Evolutionary conservation across 23 tunicate genomes (phyloP), one percentile per base, ranked within the genome.

Genomic region (Clavelina lepadiformis): DNA sequence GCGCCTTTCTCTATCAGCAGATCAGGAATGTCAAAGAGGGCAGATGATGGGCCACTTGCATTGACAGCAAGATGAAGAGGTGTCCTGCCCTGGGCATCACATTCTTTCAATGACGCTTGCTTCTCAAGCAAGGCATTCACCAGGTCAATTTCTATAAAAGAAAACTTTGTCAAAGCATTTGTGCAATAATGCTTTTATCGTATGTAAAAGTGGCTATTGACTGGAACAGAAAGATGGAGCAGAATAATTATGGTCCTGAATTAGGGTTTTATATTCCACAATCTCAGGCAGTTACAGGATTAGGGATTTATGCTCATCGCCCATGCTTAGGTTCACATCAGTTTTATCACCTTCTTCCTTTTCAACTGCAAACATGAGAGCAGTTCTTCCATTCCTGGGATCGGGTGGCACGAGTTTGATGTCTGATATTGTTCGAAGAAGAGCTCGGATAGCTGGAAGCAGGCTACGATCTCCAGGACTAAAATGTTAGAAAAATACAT

Each of bases 51-150:
- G 21, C 81, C 91, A 33, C 95, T 94, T 0, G 91, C 88, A 51
- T 86, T 79, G 54, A 94, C 99, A 2, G 99, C 99, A 31, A 86
- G 91, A 67, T 94, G 99, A 0, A 94, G 85, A 13, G 99, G 91
- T 11, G 99, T 75, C 56, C 81, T 56, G 0, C 89, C 89, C 21
- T 94, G 56, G 1, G n/a, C 23, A 54, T 94, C 99, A 0, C 37
- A 55, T 46, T 73, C 91, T 24, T 67, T 86, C 54, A 94, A 46
- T 3, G 83, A 79, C 25, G 99, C 95, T 59, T 86, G 88, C 35
- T 80, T 77, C 73, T 80, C 83, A 8, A 94, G 67, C 65, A 94
- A 49, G 0, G 89, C 89, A 49, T 75, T 81, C 18, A 89, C 97
- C 61, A 89, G 69, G 37, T 89, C 97, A 56, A 89, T 58, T 71